phyloP scores from a whole-genome alignment of 2,113 vertebrate species.

The Vulpes vulpes region DNA sequence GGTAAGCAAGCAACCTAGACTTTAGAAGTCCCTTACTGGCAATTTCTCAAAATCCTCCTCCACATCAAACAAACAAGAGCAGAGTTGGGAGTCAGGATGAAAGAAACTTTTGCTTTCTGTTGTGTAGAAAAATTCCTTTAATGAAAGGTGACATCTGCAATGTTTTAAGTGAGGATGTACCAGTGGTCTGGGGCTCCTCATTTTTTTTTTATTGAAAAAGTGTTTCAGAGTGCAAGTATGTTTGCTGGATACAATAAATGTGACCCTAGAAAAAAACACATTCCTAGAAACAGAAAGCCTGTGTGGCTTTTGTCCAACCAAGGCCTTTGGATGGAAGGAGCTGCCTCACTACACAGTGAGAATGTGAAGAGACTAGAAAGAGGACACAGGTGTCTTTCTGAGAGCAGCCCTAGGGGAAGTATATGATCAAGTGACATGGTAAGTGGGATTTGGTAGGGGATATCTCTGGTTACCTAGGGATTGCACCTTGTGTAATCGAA shows the following conservation, averaged over 20 bases:
- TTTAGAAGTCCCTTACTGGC: not conserved
- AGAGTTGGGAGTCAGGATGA: not conserved
- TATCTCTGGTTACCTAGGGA: slow-evolving; percentile 2
- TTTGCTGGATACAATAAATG: not conserved
- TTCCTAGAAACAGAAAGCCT: not conserved
- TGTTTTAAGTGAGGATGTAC: not conserved
- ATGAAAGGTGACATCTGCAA: not conserved
- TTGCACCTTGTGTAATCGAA: not conserved
- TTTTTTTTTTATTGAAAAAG: not conserved
- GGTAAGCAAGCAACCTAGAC: not conserved
- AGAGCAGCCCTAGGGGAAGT: not conserved
- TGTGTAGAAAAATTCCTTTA: not conserved
- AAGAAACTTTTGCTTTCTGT: slow-evolving; percentile 55
- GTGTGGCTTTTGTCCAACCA: not conserved
- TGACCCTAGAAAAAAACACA: not conserved
- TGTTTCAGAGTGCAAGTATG: not conserved
- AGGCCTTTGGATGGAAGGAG: not conserved
- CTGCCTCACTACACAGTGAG: not conserved
- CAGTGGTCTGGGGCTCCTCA: not conserved
- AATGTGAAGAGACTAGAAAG: not conserved
- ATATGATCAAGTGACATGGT: not conserved
- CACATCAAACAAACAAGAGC: not conserved
- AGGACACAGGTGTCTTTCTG: not conserved
- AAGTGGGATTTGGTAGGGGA: not conserved
- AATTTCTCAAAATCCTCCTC: not conserved